Percentiles rank a stretch among this genome's conserved stretches.
phyloP scores from a whole-genome alignment of 2,113 vertebrate genomes.

The Cyprinodon tularosa region DNA sequence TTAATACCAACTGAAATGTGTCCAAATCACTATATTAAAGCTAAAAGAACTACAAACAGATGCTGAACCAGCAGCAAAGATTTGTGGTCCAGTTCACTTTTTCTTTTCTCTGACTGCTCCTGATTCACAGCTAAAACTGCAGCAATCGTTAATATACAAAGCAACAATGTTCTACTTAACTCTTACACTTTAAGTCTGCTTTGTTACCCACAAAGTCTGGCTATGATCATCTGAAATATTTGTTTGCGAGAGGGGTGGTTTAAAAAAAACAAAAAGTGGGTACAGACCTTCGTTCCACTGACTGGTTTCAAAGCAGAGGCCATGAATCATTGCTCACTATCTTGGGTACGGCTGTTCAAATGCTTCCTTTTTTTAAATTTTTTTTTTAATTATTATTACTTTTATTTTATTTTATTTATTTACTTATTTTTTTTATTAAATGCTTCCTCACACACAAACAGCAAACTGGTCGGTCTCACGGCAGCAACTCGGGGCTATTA shows the following conservation, averaged over 20 bases:
- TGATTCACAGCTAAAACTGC: not conserved
- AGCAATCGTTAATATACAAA: not conserved
- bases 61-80: not conserved
- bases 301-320: too few relatives aligned
- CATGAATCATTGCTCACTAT: too few relatives aligned
- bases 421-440: too few relatives aligned
- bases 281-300: too few relatives aligned
- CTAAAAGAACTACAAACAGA: not conserved
- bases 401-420: too few relatives aligned
- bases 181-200: not conserved
- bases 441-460: too few relatives aligned
- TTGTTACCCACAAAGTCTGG: not conserved
- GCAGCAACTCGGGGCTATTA: too few relatives aligned
- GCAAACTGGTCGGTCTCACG: too few relatives aligned
- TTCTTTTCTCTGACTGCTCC: not conserved
- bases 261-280: not conserved
- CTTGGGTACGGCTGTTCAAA: too few relatives aligned
- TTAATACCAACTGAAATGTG: constrained; percentile 4
- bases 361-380: too few relatives aligned
- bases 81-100: not conserved
- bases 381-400: too few relatives aligned
- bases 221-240: not conserved
- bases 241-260: not conserved
- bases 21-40: not conserved
- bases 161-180: not conserved